Percentiles rank a stretch among this genome's conserved stretches.
Evolutionary conservation across 1,140 invertebrate species (phyloP).

Genomic region (Zaprionus camerounensis): DNA sequence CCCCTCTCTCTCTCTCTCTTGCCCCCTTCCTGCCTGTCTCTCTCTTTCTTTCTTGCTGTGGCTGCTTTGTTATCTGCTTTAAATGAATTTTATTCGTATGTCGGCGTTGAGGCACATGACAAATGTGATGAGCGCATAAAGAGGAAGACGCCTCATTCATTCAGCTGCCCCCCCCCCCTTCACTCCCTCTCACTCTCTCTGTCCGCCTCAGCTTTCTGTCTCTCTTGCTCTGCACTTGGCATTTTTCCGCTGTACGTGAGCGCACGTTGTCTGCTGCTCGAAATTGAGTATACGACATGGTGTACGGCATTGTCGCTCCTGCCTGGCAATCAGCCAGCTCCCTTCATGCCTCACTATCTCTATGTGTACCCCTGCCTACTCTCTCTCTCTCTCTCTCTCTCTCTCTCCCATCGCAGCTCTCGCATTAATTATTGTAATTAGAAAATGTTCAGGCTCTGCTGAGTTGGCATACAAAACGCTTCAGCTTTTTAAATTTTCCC

Average conservation of each 20-base stretch:
- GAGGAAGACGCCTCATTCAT: constrained; percentile 29
- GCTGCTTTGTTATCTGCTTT: constrained; percentile 36
- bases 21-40: not conserved
- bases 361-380: not conserved
- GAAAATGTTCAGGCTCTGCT: constrained; percentile 61
- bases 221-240: not conserved
- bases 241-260: constrained; percentile 31
- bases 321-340: constrained; percentile 35
- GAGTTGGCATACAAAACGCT: constrained; percentile 39
- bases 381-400: not conserved
- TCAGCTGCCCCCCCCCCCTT: constrained; percentile 1
- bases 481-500: constrained; percentile 46
- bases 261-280: constrained; percentile 35
- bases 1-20: constrained; percentile 13
- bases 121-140: constrained; percentile 51
- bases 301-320: constrained; percentile 36
- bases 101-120: constrained; percentile 37
- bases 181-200: not conserved
- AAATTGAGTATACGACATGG: constrained; percentile 55
- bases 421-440: constrained; percentile 78
- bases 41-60: not conserved
- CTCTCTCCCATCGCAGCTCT: not conserved
- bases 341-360: not conserved
- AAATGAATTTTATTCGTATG: constrained; percentile 50
- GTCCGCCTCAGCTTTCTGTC: not conserved